These are phyloP conservation scores for Avahi laniger DNA, from an alignment of 2,797 vertebrate genomes.

Conservation along the genomic window DNA sequence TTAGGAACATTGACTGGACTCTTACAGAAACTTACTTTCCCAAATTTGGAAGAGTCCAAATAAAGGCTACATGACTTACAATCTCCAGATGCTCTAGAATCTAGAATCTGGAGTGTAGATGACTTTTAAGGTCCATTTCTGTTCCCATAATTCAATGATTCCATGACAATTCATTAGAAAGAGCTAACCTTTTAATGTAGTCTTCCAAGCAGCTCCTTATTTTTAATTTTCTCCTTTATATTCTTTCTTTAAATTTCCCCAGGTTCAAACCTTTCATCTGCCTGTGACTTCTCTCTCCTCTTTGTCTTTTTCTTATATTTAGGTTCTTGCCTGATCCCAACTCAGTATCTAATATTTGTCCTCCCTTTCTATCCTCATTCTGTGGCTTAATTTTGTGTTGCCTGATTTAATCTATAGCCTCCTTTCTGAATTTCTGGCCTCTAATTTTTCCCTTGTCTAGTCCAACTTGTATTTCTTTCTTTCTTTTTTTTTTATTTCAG, in stretches of 20 bases:
- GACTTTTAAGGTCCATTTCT: constrained; percentile 6
- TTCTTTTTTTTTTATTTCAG: too few species aligned
- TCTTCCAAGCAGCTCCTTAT: background rate
- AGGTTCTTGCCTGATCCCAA: background rate
- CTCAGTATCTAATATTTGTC: background rate
- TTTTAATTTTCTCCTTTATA: background rate
- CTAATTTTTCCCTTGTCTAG: background rate
- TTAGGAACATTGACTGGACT: background rate
- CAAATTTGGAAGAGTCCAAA: constrained; percentile 15
- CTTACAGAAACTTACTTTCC: background rate
- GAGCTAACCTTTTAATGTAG: background rate
- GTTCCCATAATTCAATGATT: background rate
- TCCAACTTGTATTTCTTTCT: constrained; percentile 3
- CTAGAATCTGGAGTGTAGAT: constrained; percentile 11
- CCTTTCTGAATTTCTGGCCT: background rate
- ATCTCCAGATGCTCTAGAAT: constrained; percentile 11
- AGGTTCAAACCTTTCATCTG: background rate
- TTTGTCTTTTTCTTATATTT: constrained; percentile 7
- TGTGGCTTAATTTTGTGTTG: constrained; percentile 20
- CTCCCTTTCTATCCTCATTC: background rate
- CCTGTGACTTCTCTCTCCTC: background rate
- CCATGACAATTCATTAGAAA: constrained; percentile 3
- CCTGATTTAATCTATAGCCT: background rate
- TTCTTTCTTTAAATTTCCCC: constrained; percentile 25
- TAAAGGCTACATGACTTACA: background rate